Evolutionary conservation across 1,140 invertebrate genomes (phyloP).

Genomic region (Leptonema lineaticorne): DNA sequence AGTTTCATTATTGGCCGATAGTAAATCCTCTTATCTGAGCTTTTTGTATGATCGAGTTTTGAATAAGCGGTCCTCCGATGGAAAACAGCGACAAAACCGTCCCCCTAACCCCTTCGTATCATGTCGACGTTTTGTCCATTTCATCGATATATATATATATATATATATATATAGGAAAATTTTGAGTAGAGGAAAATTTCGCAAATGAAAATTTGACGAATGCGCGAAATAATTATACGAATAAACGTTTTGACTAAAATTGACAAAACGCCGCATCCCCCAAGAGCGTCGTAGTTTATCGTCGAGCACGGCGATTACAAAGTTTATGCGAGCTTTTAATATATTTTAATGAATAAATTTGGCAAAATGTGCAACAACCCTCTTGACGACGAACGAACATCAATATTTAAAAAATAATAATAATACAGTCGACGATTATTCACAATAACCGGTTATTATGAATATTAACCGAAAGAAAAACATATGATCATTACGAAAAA

Average conservation of each 20-base stretch:
- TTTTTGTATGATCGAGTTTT: constrained; percentile 36
- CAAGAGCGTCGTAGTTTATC: neutral
- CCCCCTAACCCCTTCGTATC: neutral
- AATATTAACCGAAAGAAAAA: too few species aligned
- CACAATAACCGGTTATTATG: too few species aligned
- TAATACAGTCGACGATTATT: too few species aligned
- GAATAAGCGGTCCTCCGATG: constrained; percentile 19
- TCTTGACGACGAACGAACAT: too few species aligned
- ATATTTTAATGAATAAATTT: neutral
- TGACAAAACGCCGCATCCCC: neutral
- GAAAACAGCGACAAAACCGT: neutral
- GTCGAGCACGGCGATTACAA: neutral
- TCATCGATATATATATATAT: too few species aligned
- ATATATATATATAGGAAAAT: too few species aligned
- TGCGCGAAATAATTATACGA: constrained; percentile 17
- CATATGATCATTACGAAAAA: too few species aligned
- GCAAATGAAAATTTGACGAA: constrained; percentile 29
- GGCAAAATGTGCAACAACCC: too few species aligned
- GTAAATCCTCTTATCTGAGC: constrained; percentile 31
- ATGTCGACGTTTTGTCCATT: neutral
- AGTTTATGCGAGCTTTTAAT: neutral
- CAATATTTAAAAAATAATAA: too few species aligned
- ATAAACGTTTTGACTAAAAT: constrained; percentile 9
- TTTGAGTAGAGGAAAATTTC: neutral
- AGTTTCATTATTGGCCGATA: constrained; percentile 20